Conservation (phyloP, 2,888 invertebrate species). For the Luffia ferchaultella region DNA sequence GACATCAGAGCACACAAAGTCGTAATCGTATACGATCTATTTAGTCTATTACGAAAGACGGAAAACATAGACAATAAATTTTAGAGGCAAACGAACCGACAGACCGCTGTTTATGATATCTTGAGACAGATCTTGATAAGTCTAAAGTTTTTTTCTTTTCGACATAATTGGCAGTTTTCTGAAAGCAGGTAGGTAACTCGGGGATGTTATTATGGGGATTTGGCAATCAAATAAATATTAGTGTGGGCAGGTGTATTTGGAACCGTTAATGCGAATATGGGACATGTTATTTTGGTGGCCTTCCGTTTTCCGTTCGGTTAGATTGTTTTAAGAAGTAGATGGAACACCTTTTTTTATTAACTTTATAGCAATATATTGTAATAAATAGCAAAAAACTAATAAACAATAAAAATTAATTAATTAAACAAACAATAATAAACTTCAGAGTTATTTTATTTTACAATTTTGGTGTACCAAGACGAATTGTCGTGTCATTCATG, state of each 20-base stretch:
- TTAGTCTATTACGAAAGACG: neutral
- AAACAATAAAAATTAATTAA: too few relatives aligned
- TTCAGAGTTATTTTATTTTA: too few relatives aligned
- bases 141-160: neutral
- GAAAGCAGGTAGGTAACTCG: conserved; percentile 16
- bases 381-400: too few relatives aligned
- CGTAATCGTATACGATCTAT: neutral
- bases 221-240: conserved; percentile 64
- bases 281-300: conserved; percentile 1
- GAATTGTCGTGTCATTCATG: too few relatives aligned
- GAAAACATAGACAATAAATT: neutral
- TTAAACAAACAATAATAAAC: too few relatives aligned
- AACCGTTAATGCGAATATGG: conserved; percentile 24
- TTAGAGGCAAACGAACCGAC: neutral
- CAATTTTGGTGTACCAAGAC: too few relatives aligned
- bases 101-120: neutral
- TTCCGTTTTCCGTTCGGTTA: too few relatives aligned
- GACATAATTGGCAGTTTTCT: conserved; percentile 22
- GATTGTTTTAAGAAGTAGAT: too few relatives aligned
- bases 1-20: neutral
- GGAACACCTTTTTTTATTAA: too few relatives aligned
- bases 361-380: too few relatives aligned
- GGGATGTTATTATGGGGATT: conserved; percentile 28
- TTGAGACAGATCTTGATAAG: neutral
- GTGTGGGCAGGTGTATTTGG: conserved; percentile 37